These are phyloP conservation scores for Dysidea cf. avara DNA, from an alignment of 37 sponge, comb jelly and placozoan species.

Conservation along the genomic window DNA sequence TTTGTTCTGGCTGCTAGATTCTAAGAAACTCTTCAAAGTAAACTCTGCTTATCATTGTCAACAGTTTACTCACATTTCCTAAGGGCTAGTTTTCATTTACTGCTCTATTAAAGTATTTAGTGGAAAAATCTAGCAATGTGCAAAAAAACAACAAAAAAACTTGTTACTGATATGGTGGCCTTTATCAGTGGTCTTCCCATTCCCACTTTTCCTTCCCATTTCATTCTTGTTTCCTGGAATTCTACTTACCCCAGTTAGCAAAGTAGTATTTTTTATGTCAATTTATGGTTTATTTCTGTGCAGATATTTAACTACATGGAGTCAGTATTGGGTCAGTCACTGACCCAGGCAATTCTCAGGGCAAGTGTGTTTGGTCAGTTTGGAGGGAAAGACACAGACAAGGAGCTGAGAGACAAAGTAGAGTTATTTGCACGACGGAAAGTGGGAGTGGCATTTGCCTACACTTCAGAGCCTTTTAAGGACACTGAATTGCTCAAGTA, in stretches of 20 bases:
- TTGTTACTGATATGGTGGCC: no score
- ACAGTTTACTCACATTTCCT: no score
- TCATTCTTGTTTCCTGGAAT: no score
- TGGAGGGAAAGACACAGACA: conserved; percentile 53
- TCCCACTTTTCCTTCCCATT: not conserved
- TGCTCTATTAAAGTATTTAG: no score
- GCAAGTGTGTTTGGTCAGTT: conserved; percentile 62
- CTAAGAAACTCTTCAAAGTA: no score
- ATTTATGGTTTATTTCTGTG: not conserved
- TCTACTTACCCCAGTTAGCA: not conserved
- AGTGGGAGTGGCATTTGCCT: conserved; percentile 35
- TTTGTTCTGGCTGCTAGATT: no score
- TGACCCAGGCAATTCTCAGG: conserved; percentile 33
- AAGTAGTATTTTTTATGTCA: not conserved
- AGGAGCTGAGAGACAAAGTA: not conserved
- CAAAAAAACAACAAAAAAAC: no score
- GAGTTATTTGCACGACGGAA: conserved; percentile 14
- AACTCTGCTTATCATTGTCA: no score
- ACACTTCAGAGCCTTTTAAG: conserved; percentile 60
- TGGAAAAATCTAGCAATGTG: no score
- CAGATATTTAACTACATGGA: conserved; percentile 36
- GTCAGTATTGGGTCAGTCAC: conserved; percentile 33
- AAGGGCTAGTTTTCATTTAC: no score
- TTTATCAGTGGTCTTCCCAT: no score
- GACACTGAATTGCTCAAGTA: no score